These are phyloP conservation scores for Ceratoteleas bidentatus DNA, from an alignment of 1,140 invertebrate species.

Conservation along the genomic window DNA sequence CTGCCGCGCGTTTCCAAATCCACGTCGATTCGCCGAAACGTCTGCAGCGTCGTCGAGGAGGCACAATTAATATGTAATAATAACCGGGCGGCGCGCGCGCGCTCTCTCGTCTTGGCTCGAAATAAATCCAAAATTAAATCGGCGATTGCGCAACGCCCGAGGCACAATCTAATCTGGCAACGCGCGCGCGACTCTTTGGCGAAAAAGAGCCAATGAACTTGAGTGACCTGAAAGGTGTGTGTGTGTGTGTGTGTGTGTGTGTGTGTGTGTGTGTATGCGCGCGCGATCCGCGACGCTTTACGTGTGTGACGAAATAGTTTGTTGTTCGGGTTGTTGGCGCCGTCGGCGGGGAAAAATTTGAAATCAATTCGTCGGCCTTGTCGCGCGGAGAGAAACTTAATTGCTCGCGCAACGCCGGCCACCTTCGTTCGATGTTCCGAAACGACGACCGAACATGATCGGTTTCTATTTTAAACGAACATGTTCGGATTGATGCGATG, in stretches of 20 bases:
- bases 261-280: conserved; percentile 12
- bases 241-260: too few relatives aligned
- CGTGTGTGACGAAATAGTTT: conserved; percentile 37
- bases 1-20: too few relatives aligned
- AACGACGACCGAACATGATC: not conserved
- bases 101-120: not conserved
- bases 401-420: conserved; percentile 19
- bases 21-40: too few relatives aligned
- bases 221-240: conserved; percentile 71
- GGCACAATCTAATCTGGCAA: conserved; percentile 52
- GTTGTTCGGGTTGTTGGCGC: conserved; percentile 30
- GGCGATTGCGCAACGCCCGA: conserved; percentile 52
- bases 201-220: conserved; percentile 78
- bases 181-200: conserved; percentile 53
- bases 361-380: conserved; percentile 27
- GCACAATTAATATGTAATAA: not conserved
- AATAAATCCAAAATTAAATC: conserved; percentile 60
- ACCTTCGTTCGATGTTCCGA: not conserved
- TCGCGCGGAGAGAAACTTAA: conserved; percentile 25
- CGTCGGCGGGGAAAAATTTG: conserved; percentile 20
- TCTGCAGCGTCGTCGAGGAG: too few relatives aligned
- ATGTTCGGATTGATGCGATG: too few relatives aligned
- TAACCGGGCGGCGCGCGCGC: not conserved
- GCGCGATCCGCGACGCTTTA: conserved; percentile 48
- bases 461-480: too few relatives aligned